Evolutionary conservation across 2,113 vertebrate genomes (phyloP).

Genomic region (Lontra canadensis): DNA sequence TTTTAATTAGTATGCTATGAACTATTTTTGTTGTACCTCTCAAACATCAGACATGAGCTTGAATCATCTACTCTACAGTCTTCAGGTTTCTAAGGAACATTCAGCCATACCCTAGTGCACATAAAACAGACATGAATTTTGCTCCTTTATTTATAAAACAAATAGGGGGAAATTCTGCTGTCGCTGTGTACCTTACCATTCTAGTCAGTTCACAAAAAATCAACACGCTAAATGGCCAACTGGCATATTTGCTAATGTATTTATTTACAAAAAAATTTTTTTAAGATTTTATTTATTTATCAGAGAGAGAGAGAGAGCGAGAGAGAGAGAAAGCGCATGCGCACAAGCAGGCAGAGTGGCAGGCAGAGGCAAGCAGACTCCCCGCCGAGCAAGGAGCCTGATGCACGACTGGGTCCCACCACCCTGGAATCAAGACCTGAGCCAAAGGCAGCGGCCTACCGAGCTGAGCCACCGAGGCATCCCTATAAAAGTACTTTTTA

Average conservation of each 20-base stretch:
- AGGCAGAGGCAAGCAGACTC: too few relatives aligned
- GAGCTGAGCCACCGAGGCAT: too few relatives aligned
- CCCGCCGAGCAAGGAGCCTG: too few relatives aligned
- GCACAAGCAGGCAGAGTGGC: too few relatives aligned
- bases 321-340: too few relatives aligned
- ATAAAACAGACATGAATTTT: not conserved
- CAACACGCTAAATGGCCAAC: not conserved
- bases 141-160: constrained; percentile 21
- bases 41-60: not conserved
- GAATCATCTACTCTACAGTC: not conserved
- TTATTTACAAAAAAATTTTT: constrained; percentile 7
- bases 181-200: not conserved
- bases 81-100: not conserved
- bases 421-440: too few relatives aligned
- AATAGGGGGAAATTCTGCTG: not conserved
- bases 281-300: not conserved
- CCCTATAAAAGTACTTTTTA: constrained; percentile 1
- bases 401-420: too few relatives aligned
- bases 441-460: too few relatives aligned
- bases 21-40: not conserved
- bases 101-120: not conserved
- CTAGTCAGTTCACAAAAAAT: not conserved
- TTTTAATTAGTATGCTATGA: constrained; percentile 15
- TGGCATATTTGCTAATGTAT: constrained; percentile 27
- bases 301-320: too few relatives aligned